A percentile compares a stretch with the other conserved stretches of the same genome.
Conservation (phyloP, 2,797 vertebrate species). For the Hoplostethus atlanticus region DNA sequence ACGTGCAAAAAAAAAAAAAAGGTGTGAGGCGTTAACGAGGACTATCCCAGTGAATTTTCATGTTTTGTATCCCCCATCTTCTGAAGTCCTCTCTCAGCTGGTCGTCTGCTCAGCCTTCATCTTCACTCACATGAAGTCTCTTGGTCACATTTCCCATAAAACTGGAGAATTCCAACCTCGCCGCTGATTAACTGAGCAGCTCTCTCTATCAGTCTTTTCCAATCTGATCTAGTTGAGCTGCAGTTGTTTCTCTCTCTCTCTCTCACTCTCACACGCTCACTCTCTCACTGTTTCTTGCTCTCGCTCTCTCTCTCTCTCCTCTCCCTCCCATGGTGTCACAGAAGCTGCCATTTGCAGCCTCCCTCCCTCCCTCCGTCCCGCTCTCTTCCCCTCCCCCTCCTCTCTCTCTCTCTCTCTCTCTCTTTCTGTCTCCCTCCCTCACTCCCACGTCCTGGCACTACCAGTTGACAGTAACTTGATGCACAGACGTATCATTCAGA, state of each 20-base stretch:
- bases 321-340: conserved; percentile 70
- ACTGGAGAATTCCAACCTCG: conserved; percentile 53
- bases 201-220: conserved; percentile 79
- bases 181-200: conserved; percentile 66
- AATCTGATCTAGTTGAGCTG: conserved; percentile 81
- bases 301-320: conserved; percentile 36
- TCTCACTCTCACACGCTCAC: conserved; percentile 40
- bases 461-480: conserved; percentile 81
- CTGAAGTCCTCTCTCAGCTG: conserved; percentile 48
- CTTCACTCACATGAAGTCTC: conserved; percentile 47
- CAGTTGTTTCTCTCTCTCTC: conserved; percentile 62
- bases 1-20: conserved; percentile 40
- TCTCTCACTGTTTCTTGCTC: conserved; percentile 46
- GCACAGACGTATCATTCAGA: conserved; percentile 78
- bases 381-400: conserved; percentile 23
- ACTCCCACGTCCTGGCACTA: conserved; percentile 74
- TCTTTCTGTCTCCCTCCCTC: conserved; percentile 43
- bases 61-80: conserved; percentile 73
- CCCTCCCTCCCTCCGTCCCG: conserved; percentile 31
- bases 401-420: conserved; percentile 32
- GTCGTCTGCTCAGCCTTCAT: conserved; percentile 53
- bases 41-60: conserved; percentile 63
- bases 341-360: conserved; percentile 79
- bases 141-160: conserved; percentile 60
- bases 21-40: conserved; percentile 31